Conservation (phyloP, 2,797 vertebrate genomes). For the Myripristis murdjan region DNA sequence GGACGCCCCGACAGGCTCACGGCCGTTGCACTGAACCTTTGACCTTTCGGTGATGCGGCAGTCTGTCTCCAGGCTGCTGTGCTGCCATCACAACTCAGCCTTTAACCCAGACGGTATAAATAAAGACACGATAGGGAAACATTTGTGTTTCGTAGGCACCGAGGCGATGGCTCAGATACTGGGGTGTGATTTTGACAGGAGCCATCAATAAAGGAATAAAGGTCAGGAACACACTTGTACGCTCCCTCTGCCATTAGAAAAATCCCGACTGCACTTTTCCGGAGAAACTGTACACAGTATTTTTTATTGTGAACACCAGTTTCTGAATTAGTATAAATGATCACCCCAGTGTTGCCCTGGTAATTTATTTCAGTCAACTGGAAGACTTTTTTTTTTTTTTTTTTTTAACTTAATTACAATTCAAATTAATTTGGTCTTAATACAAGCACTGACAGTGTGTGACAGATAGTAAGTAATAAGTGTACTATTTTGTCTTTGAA, state of each 20-base stretch:
- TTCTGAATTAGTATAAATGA: no score
- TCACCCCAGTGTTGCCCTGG: no score
- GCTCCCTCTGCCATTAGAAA: background rate
- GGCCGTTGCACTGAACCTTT: background rate
- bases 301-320: no score
- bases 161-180: background rate
- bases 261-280: no score
- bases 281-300: no score
- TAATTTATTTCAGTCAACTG: no score
- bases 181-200: background rate
- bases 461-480: background rate
- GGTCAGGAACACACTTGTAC: background rate
- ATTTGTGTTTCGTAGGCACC: background rate
- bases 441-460: background rate
- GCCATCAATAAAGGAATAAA: background rate
- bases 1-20: no score
- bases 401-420: background rate
- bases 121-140: background rate
- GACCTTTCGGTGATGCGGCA: background rate
- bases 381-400: background rate
- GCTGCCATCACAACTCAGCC: background rate
- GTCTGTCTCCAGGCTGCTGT: background rate
- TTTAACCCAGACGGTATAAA: background rate
- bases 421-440: background rate
- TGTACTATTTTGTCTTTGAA: slow-evolving; percentile 5